A percentile compares a stretch with the other conserved stretches of the same genome.
Evolutionary conservation across 2,113 vertebrate genomes (phyloP).

Genomic region (Ictalurus punctatus): DNA sequence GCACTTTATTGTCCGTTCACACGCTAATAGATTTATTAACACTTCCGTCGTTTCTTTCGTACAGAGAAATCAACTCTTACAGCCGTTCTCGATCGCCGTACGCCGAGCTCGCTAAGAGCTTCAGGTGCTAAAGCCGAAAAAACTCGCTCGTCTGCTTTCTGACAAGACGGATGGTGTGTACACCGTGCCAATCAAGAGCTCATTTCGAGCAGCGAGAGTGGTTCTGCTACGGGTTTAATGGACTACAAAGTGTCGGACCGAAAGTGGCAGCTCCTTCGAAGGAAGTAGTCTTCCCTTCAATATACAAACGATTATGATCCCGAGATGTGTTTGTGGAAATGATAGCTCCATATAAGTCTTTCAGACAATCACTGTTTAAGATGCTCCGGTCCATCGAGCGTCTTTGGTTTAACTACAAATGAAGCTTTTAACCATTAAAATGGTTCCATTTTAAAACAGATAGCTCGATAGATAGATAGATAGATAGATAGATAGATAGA

Average conservation of each 20-base stretch:
- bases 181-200: slow-evolving; percentile 4
- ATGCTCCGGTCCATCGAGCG: neutral
- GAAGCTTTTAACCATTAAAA: neutral
- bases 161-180: neutral
- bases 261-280: neutral
- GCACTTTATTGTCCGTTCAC: neutral
- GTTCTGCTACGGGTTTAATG: slow-evolving; percentile 5
- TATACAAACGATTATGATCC: slow-evolving; percentile 10
- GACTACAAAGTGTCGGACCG: neutral
- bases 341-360: neutral
- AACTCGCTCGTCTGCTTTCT: neutral
- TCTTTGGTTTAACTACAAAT: neutral
- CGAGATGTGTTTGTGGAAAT: neutral
- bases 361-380: neutral
- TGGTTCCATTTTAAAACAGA: neutral
- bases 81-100: neutral
- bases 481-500: neutral
- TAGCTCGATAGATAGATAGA: neutral
- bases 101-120: neutral
- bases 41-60: neutral
- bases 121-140: neutral
- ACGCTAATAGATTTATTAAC: neutral
- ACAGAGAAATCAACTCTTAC: neutral
- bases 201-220: slow-evolving; percentile 2
- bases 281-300: neutral